Percentiles rank a stretch among this genome's conserved stretches.
Conservation (phyloP, 2,113 vertebrate genomes). For the Petroica traversi region DNA sequence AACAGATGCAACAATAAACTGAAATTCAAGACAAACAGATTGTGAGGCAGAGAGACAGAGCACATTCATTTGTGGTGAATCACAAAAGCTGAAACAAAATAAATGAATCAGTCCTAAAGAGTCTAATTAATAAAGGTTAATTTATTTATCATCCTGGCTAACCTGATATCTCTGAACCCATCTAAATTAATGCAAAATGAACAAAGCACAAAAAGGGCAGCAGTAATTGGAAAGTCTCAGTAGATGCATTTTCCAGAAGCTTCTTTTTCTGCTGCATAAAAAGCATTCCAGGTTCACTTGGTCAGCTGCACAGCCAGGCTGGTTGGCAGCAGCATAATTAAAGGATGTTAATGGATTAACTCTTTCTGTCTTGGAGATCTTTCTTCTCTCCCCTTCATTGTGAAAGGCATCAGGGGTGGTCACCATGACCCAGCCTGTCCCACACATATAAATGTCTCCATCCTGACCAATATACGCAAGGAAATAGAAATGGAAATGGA, state of each 20-base stretch:
- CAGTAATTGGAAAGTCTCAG: neutral
- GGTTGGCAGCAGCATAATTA: neutral
- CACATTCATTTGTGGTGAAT: neutral
- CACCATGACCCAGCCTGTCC: neutral
- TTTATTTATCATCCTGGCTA: constrained; percentile 45
- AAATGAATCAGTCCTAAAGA: constrained; percentile 44
- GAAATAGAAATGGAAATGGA: neutral
- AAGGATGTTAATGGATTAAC: neutral
- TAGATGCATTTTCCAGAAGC: constrained; percentile 3
- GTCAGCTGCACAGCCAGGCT: neutral
- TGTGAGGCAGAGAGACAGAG: neutral
- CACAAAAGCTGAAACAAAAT: constrained; percentile 27
- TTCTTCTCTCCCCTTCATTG: neutral
- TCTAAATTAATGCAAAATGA: constrained; percentile 39
- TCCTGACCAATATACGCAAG: neutral
- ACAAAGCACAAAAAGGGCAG: constrained; percentile 37
- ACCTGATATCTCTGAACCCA: neutral
- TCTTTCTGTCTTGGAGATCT: neutral
- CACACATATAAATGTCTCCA: neutral
- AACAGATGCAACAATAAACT: constrained; percentile 21
- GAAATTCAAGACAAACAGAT: constrained; percentile 27
- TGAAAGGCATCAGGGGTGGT: neutral
- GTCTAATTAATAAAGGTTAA: constrained; percentile 65
- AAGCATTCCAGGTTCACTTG: neutral
- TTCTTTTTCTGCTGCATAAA: neutral